These are phyloP conservation scores for Rostratula benghalensis DNA, from an alignment of 2,113 vertebrate species.

Conservation along the genomic window DNA sequence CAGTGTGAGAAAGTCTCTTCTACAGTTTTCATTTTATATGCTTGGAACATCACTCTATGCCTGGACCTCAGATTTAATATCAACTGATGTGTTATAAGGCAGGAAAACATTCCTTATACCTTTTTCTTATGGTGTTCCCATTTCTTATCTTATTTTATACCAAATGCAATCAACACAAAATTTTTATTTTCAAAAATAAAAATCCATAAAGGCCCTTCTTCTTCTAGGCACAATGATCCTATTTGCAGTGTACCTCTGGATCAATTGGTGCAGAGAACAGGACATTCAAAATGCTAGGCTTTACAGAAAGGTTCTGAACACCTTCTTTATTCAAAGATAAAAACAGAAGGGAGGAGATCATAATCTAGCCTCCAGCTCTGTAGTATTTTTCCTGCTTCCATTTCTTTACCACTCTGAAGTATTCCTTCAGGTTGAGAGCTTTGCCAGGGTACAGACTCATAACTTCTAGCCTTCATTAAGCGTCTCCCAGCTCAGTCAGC, in stretches of 20 bases:
- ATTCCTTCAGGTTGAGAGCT: background rate
- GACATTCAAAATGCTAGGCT: rapidly evolving
- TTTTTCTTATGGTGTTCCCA: background rate
- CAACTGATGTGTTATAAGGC: background rate
- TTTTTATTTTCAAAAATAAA: background rate
- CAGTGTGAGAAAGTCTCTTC: background rate
- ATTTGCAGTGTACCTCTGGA: background rate
- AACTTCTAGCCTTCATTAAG: background rate
- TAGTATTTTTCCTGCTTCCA: background rate
- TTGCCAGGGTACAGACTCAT: background rate
- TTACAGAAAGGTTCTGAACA: background rate
- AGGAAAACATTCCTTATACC: background rate
- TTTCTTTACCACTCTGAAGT: background rate
- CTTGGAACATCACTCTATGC: background rate
- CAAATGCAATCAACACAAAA: background rate
- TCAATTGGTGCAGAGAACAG: background rate
- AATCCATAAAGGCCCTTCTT: background rate
- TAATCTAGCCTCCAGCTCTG: background rate
- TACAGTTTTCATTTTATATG: background rate
- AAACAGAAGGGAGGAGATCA: background rate
- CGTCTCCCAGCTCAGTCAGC: background rate
- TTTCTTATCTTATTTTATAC: background rate
- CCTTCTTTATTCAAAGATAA: background rate
- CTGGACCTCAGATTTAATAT: background rate
- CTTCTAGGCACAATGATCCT: background rate